Evolutionary conservation across 2,888 invertebrate genomes (phyloP), one percentile per base, ranked within the genome.

Genomic region (Marronus borbonicus): DNA sequence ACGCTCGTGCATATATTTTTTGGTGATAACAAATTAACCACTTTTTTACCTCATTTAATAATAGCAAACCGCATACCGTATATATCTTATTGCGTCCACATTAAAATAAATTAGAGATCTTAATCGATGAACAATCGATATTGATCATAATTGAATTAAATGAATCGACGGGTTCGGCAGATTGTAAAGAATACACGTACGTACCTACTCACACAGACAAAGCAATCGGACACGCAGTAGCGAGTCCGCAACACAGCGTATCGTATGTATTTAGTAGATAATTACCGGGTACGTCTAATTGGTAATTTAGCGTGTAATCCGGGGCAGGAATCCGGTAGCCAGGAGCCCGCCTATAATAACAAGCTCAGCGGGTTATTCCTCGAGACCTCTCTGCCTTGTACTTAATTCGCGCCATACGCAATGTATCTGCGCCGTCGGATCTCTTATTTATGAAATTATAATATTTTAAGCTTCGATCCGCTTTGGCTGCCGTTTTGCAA

Each of bases 261-360:
- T 77, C 80, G 78, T 77, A 79, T 78, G 79, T 79, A 80, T 81
- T 83, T 82, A 83, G 77, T 77, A 58, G 80, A 84, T 85, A 85
- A 85, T 85, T 85, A 85, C 81, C 83, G 82, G 84, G 81, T 84
- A 83, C 81, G 82, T 81, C 83, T 85, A 85, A 85, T 85, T 84
- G 85, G 83, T 85, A 85, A 85, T 85, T 84, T 84, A 84, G 83
- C 83, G 84, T 83, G 84, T 83, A 84, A 81, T 75, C 75, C 78
- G 78, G 78, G 55, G 66, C 75, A 76, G 68, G 68, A 78, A 69
- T 75, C 69, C 78, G 55, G 79, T 79, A 79, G 79, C 76, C 64
- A 58, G 70, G 7, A 58, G 50, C 64, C 76, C 79, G 76, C 76
- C 79, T 78, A 78, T 78, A 78, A 78, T 78, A 75, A 76, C 78